Conservation (phyloP, 1,140 invertebrate species). For the Diuraphis noxia region DNA sequence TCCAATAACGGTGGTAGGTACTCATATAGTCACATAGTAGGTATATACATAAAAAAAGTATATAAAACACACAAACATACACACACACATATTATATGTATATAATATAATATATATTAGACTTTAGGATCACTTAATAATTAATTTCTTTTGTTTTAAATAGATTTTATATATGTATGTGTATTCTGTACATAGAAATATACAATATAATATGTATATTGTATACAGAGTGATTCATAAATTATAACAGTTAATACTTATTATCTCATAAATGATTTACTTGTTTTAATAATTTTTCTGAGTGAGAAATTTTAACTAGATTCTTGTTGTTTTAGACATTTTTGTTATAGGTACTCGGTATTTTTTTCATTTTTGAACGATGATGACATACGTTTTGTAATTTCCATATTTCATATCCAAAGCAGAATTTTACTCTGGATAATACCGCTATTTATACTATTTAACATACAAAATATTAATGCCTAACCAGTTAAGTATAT, state of each 20-base stretch:
- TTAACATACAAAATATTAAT: no score
- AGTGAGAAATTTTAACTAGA: not conserved
- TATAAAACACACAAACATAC: not conserved
- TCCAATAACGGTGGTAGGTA: conserved; percentile 35
- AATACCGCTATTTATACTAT: not conserved
- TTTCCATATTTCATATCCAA: not conserved
- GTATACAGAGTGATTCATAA: not conserved
- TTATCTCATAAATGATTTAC: not conserved
- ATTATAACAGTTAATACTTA: not conserved
- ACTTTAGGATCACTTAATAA: not conserved
- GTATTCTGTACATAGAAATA: not conserved
- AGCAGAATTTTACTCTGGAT: not conserved
- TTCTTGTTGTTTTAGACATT: not conserved
- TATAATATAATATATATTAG: not conserved
- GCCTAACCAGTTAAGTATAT: no score
- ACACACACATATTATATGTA: not conserved
- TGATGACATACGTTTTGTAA: not conserved
- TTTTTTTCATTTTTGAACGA: not conserved
- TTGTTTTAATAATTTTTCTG: not conserved
- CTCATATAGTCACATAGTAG: not conserved
- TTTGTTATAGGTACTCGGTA: not conserved
- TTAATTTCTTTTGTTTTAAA: not conserved
- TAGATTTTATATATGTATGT: not conserved
- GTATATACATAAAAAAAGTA: not conserved
- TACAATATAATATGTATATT: not conserved